Percentiles rank a stretch among this genome's conserved stretches.
Evolutionary conservation across 2,797 vertebrate genomes (phyloP).

Genomic region (Anguilla anguilla): DNA sequence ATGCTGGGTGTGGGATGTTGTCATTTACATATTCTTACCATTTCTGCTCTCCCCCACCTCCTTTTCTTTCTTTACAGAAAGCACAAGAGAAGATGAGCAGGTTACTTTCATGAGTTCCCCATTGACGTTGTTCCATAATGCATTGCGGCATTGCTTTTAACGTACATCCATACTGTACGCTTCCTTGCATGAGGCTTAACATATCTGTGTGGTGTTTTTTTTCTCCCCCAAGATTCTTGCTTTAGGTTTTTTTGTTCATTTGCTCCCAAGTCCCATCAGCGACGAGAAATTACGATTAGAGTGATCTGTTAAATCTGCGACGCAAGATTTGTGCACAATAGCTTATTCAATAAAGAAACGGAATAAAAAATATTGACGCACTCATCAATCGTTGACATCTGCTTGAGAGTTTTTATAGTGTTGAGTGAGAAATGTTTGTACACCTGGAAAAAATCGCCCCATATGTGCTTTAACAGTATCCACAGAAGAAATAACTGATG

Average conservation of each 20-base stretch:
- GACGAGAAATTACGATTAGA: neutral
- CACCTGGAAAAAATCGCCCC: neutral
- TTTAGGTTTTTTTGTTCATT: neutral
- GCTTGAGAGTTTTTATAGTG: neutral
- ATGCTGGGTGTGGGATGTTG: neutral
- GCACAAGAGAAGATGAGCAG: slow-evolving; percentile 85
- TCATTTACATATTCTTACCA: slow-evolving; percentile 30
- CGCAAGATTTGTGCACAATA: neutral
- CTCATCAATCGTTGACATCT: neutral
- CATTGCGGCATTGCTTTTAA: neutral
- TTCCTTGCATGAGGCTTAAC: slow-evolving; percentile 3
- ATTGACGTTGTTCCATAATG: slow-evolving; percentile 21
- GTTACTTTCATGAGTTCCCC: slow-evolving; percentile 68
- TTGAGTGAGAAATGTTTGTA: neutral
- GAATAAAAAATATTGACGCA: neutral
- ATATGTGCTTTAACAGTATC: neutral
- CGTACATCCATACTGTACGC: neutral
- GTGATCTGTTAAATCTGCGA: neutral
- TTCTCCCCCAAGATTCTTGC: neutral
- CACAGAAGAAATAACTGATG: neutral
- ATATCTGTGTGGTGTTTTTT: slow-evolving; percentile 22
- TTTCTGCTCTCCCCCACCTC: slow-evolving; percentile 37
- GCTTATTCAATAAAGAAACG: slow-evolving; percentile 8
- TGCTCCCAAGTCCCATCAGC: neutral
- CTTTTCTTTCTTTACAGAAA: slow-evolving; percentile 76